Base-by-base conservation (phyloP, 2,888 invertebrate genomes). In the Saturnia japonica region DNA sequence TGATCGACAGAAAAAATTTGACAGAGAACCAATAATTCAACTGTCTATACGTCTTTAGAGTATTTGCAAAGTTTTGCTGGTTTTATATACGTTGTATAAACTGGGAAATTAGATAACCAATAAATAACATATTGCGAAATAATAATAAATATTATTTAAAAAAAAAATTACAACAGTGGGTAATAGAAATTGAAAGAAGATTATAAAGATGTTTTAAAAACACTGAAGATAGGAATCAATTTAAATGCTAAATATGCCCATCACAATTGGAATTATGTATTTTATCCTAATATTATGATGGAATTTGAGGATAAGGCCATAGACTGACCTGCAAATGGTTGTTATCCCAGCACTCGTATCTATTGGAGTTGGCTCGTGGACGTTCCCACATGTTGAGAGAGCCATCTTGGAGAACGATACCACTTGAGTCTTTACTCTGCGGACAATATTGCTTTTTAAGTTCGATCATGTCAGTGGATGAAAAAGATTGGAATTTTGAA, bases 301-400 rank as follows among this genome's bases (percentile, higher is more conserved):
- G 1, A 69, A 69, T n/a, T 40, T 1, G 40, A 68, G 22, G 22
- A 40, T 22, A 40, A 62, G 60, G 60, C 45, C 69, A 60, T 60
- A 69, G 43, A 34, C 71, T 51, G 87, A 94, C 94, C 93, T 94
- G 94, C 74, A 94, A 89, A 78, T 94, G 94, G 78, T 82, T 88
- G 84, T 88, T 91, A 81, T 94, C 96, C 97, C 97, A 97, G 70
- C 96, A 96, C 80, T 97, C 97, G 88, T 98, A 98, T 76, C 97
- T 95, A 92, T 97, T 98, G 82, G 95, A 96, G 85, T 96, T 96
- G 12, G 97, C 97, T 76, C 96, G 95, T 16, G 97, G 97, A 22
- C 97, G 96, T 74, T 96, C 95, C 97, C 97, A 97, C 83, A 97
- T 95, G 86, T 97, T 97, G 89, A 97, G 90, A 60, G 95, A 94